Evolutionary conservation across 1,140 invertebrate species (phyloP).

Genomic region (Lethocerus indicus): DNA sequence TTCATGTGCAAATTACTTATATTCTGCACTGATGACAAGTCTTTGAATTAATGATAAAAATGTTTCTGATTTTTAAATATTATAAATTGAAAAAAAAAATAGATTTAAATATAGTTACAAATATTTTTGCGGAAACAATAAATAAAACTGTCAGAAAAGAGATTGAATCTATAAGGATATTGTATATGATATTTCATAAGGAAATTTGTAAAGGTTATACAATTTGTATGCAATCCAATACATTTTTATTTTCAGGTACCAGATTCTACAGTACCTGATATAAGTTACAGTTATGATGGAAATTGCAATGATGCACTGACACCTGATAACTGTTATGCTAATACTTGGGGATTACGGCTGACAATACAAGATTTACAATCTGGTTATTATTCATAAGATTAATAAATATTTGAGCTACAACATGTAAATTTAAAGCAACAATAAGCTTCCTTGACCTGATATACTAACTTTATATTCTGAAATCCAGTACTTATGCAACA

Average conservation of each 20-base stretch:
- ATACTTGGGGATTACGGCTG: constrained; percentile 5
- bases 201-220: neutral
- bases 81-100: neutral
- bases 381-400: neutral
- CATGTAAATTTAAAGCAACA: neutral
- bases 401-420: neutral
- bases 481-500: neutral
- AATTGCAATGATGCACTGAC: constrained; percentile 2
- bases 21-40: too few relatives aligned
- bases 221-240: too few relatives aligned
- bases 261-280: constrained; percentile 3
- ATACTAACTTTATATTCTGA: neutral
- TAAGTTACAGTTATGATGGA: constrained; percentile 5
- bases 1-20: too few relatives aligned
- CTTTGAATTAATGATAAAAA: too few relatives aligned
- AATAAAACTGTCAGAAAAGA: neutral
- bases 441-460: neutral
- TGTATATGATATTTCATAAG: neutral
- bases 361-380: constrained; percentile 7
- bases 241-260: constrained; percentile 1
- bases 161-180: neutral
- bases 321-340: constrained; percentile 5
- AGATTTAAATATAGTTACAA: neutral
- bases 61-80: neutral
- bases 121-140: neutral